Percentiles rank a stretch among this genome's conserved stretches.
phyloP scores from a whole-genome alignment of 1,140 invertebrate species.

The Drosophila ironensis region DNA sequence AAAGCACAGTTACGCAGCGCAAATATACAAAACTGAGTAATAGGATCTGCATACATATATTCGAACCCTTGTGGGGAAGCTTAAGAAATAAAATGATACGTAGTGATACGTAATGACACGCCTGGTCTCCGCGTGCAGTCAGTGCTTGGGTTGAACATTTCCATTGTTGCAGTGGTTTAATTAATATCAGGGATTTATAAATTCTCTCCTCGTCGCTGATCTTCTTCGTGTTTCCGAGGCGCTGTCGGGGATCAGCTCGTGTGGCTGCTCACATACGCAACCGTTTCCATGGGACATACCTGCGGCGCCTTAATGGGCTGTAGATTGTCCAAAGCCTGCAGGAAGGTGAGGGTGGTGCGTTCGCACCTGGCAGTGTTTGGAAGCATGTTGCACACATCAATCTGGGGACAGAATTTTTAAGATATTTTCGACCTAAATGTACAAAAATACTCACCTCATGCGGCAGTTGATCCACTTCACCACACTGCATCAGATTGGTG shows the following conservation, averaged over 20 bases:
- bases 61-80: conserved; percentile 11
- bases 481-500: conserved; percentile 84
- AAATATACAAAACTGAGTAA: conserved; percentile 14
- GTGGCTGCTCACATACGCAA: conserved; percentile 52
- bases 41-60: no score
- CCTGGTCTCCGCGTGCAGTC: conserved; percentile 20
- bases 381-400: conserved; percentile 55
- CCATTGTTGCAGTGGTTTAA: conserved; percentile 22
- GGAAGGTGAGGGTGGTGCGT: conserved; percentile 66
- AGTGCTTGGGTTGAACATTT: conserved; percentile 21
- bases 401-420: conserved; percentile 5
- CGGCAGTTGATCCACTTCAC: conserved; percentile 49
- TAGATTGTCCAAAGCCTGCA: conserved; percentile 49
- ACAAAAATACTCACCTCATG: conserved; percentile 34
- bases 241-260: conserved; percentile 68
- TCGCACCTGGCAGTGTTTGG: conserved; percentile 38
- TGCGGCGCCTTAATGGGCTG: conserved; percentile 30
- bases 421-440: neutral
- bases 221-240: neutral
- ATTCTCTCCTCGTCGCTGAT: neutral
- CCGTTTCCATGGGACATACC: conserved; percentile 72
- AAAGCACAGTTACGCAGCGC: no score
- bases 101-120: conserved; percentile 23
- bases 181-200: conserved; percentile 36
- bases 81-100: conserved; percentile 40